These are phyloP conservation scores for Subanguina moxae DNA, from an alignment of 1,140 invertebrate species.

Conservation along the genomic window DNA sequence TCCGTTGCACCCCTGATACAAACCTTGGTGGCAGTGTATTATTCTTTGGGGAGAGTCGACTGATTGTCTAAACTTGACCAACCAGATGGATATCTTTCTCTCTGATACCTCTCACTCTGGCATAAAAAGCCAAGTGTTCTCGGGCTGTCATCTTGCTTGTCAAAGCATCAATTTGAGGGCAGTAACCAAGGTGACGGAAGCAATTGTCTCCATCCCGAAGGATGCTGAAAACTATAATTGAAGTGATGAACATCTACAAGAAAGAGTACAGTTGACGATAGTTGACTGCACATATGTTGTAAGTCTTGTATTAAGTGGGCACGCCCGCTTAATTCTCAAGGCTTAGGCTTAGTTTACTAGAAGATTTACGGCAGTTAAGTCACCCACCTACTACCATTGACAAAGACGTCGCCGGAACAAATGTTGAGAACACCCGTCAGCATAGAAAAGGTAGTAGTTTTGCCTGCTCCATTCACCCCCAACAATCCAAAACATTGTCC, in stretches of 20 bases:
- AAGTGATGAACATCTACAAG: no score
- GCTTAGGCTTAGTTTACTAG: no score
- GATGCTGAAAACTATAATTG: constrained; percentile 34
- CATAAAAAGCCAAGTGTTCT: constrained; percentile 63
- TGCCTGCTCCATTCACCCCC: constrained; percentile 77
- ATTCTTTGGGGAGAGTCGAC: no score
- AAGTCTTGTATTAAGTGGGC: constrained; percentile 10
- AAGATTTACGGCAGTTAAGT: no score
- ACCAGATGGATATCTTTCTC: constrained; percentile 55
- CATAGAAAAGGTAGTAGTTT: constrained; percentile 80
- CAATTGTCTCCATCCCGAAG: not conserved
- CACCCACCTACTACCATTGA: constrained; percentile 37
- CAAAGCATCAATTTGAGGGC: constrained; percentile 77
- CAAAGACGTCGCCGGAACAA: constrained; percentile 41
- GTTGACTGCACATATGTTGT: no score
- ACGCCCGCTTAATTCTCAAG: no score
- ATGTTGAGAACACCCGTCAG: constrained; percentile 60
- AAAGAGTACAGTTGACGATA: no score
- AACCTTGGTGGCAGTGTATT: no score
- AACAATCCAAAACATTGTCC: constrained; percentile 68
- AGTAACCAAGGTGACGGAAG: constrained; percentile 65
- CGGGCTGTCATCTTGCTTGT: constrained; percentile 70
- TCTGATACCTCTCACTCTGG: constrained; percentile 58
- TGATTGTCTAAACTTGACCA: no score
- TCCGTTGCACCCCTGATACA: no score